Conservation (phyloP, 2,888 invertebrate genomes). For the Ormyrus nitidulus region DNA sequence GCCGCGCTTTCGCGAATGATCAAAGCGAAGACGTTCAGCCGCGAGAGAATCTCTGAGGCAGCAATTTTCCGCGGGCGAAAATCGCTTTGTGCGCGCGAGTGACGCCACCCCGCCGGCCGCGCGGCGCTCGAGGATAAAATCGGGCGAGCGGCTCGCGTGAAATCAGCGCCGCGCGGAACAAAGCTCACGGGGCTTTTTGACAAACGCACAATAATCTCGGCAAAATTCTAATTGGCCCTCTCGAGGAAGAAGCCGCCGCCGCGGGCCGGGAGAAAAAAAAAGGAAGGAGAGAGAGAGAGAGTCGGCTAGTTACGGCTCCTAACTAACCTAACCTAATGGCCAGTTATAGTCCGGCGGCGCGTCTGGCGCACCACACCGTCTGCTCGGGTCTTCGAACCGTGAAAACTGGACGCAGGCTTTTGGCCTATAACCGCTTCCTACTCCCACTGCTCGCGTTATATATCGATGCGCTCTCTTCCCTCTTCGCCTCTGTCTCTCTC, state of each 20-base stretch:
- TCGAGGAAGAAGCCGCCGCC: not conserved
- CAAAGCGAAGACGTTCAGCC: no score
- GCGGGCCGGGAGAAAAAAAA: constrained; percentile 44
- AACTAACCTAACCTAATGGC: constrained; percentile 56
- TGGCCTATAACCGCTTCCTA: not conserved
- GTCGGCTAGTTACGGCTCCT: constrained; percentile 48
- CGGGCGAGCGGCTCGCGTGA: no score
- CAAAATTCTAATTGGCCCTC: constrained; percentile 38
- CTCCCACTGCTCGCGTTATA: constrained; percentile 30
- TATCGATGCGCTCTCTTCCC: constrained; percentile 32
- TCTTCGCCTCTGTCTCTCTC: constrained; percentile 4
- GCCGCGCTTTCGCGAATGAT: no score
- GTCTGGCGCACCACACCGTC: constrained; percentile 63
- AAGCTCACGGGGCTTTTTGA: not conserved
- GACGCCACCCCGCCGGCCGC: no score
- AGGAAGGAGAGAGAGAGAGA: constrained; percentile 30
- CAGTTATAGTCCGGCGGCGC: constrained; percentile 62
- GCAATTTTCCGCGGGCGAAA: no score
- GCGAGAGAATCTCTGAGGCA: no score
- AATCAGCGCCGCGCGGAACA: no score
- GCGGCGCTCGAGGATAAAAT: no score
- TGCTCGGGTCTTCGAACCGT: constrained; percentile 63
- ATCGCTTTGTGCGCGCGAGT: no score
- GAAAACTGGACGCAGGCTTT: constrained; percentile 57
- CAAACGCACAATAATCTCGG: constrained; percentile 26